Conservation (phyloP, 2,113 vertebrate species). For the Sciurus niger region DNA sequence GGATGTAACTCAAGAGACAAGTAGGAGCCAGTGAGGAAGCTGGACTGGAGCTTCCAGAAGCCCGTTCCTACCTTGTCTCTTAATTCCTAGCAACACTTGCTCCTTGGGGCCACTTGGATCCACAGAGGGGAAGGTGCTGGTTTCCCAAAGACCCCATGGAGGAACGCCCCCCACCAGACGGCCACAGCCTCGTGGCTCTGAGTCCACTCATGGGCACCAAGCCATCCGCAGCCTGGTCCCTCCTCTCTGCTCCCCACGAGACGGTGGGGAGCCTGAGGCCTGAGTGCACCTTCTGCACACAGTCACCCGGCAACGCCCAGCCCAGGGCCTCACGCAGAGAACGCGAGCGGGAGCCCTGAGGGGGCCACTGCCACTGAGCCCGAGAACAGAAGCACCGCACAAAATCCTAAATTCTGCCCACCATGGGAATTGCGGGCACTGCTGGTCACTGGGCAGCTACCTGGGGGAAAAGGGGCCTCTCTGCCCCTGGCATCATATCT, state of each 20-base stretch:
- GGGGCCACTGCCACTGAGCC: background rate
- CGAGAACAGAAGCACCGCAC: background rate
- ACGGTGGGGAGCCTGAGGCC: background rate
- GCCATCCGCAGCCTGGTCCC: background rate
- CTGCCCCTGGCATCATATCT: rapidly evolving
- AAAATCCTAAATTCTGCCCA: background rate
- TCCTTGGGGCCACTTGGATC: background rate
- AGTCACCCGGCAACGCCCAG: background rate
- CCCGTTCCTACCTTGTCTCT: background rate
- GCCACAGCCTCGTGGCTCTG: background rate
- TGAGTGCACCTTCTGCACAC: background rate
- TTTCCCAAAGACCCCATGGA: background rate
- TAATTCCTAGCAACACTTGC: background rate
- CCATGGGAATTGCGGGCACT: background rate
- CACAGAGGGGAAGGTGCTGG: background rate
- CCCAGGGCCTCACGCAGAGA: background rate
- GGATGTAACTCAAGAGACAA: background rate
- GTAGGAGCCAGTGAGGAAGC: background rate
- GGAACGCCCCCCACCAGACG: background rate
- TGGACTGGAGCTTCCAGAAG: background rate
- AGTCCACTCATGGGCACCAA: rapidly evolving
- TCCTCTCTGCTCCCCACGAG: background rate
- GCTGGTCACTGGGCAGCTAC: background rate
- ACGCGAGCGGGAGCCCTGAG: rapidly evolving
- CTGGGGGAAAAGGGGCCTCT: background rate